phyloP scores from a whole-genome alignment of 2,113 vertebrate genomes.

The Formicarius rufipectus region DNA sequence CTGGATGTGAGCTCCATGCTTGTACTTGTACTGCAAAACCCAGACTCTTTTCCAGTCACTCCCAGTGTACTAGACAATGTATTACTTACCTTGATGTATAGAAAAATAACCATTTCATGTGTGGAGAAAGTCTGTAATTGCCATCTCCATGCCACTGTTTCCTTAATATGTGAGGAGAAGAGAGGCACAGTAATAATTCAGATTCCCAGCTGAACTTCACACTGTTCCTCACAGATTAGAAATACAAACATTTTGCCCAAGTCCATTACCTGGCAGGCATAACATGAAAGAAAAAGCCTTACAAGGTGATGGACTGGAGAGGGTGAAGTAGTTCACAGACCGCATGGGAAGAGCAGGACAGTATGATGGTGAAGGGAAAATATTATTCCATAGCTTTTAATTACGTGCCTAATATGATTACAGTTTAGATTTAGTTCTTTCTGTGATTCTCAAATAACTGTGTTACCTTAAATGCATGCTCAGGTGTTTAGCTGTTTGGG shows the following conservation, averaged over 20 bases:
- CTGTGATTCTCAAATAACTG: background rate
- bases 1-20: rapidly evolving
- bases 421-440: background rate
- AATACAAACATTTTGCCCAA: background rate
- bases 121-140: background rate
- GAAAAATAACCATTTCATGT: background rate
- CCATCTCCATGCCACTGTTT: background rate
- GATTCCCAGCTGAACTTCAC: background rate
- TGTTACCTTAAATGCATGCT: background rate
- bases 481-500: background rate
- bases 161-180: background rate
- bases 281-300: background rate
- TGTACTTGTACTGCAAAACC: background rate
- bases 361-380: background rate
- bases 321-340: background rate
- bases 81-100: background rate
- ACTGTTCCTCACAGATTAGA: background rate
- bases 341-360: background rate
- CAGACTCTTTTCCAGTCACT: background rate
- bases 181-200: background rate
- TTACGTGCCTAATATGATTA: background rate
- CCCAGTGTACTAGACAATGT: background rate
- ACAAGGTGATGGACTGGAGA: background rate
- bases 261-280: background rate
- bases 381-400: background rate